These are phyloP conservation scores for Bradysia coprophila DNA, from an alignment of 1,140 invertebrate genomes.

Conservation along the genomic window DNA sequence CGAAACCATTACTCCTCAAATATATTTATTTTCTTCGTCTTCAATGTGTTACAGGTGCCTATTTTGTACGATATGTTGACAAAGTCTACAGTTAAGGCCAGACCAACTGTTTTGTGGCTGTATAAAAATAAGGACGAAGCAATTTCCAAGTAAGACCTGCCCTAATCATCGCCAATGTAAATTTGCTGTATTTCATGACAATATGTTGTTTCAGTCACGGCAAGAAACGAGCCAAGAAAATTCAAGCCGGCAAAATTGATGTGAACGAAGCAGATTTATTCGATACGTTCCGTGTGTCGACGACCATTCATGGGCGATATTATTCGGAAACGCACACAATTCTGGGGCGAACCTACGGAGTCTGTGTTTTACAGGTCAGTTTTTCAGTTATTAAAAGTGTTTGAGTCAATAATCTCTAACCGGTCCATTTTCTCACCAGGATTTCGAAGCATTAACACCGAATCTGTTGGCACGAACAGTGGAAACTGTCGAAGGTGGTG, in stretches of 20 bases:
- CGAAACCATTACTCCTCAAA: constrained; percentile 4
- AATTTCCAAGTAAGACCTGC: constrained; percentile 60
- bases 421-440: no score
- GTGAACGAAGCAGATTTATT: constrained; percentile 94
- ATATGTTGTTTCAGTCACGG: constrained; percentile 50
- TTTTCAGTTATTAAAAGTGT: no score
- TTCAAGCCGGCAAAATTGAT: constrained; percentile 73
- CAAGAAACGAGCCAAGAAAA: constrained; percentile 88
- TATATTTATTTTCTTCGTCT: no score
- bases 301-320: constrained; percentile 93
- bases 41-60: constrained; percentile 65
- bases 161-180: no score
- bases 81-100: constrained; percentile 79
- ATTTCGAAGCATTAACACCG: constrained; percentile 98
- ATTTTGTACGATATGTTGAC: constrained; percentile 95
- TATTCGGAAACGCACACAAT: constrained; percentile 97
- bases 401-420: no score
- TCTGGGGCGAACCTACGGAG: constrained; percentile 93
- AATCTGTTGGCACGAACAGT: constrained; percentile 93
- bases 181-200: constrained; percentile 4
- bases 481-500: constrained; percentile 97
- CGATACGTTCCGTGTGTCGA: constrained; percentile 90
- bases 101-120: constrained; percentile 93
- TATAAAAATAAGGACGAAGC: constrained; percentile 86
- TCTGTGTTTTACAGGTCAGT: constrained; percentile 90